Conservation (phyloP, 2,797 vertebrate genomes). For the Scyliorhinus canicula region DNA sequence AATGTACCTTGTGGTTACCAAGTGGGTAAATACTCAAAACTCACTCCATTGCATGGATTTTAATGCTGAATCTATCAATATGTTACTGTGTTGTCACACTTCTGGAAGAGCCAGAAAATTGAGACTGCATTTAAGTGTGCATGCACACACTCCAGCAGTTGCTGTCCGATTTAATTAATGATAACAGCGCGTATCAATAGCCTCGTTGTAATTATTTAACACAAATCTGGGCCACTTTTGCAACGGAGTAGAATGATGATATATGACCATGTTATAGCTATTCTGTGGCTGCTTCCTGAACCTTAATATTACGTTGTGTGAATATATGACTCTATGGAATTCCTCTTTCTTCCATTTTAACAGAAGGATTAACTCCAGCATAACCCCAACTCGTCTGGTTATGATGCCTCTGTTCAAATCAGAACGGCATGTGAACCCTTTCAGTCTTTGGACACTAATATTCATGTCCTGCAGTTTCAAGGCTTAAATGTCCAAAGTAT, state of each 20-base stretch:
- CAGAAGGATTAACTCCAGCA: background rate
- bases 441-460: background rate
- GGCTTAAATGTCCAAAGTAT: background rate
- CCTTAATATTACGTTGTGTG: background rate
- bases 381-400: background rate
- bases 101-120: background rate
- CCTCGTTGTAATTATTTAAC: background rate
- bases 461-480: background rate
- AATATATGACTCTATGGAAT: background rate
- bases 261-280: background rate
- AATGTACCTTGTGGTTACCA: background rate
- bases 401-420: background rate
- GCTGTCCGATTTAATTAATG: background rate
- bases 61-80: background rate
- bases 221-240: background rate
- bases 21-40: background rate
- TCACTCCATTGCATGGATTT: background rate
- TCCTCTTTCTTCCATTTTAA: background rate
- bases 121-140: background rate
- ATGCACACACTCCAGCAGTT: background rate
- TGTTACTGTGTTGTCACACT: background rate
- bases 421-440: background rate
- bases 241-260: background rate
- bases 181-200: background rate
- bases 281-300: background rate